Evolutionary conservation across 2,113 vertebrate species (phyloP).

Genomic region (Aldabrachelys gigantea): DNA sequence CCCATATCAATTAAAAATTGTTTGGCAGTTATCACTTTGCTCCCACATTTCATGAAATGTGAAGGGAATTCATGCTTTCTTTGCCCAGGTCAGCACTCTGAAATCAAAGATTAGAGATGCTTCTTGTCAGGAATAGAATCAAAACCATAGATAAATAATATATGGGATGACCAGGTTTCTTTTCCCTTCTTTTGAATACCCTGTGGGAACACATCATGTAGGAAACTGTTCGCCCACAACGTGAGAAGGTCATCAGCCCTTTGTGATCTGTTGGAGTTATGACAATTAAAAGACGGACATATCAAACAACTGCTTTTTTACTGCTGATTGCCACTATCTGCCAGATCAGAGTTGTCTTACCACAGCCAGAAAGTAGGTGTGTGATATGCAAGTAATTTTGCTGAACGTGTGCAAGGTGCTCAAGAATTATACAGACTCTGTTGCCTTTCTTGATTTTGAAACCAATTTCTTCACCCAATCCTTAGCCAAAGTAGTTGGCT

Average conservation of each 20-base stretch:
- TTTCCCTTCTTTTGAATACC: neutral
- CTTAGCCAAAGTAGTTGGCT: neutral
- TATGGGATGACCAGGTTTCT: neutral
- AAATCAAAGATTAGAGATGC: neutral
- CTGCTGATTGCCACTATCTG: neutral
- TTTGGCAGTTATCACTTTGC: constrained; percentile 1
- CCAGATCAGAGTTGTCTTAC: neutral
- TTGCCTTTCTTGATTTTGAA: neutral
- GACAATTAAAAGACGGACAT: rapidly evolving
- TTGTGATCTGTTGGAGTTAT: neutral
- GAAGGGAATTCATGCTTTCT: neutral
- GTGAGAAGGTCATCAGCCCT: neutral
- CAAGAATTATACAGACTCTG: neutral
- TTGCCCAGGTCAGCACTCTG: neutral
- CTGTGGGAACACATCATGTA: neutral
- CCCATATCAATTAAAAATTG: constrained; percentile 48
- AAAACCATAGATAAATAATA: neutral
- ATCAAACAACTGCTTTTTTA: neutral
- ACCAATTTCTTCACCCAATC: neutral
- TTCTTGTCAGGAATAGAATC: neutral
- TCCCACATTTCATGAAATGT: constrained; percentile 8
- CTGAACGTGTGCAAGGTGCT: neutral
- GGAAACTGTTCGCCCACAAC: neutral
- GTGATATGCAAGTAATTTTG: neutral
- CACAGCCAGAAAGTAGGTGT: neutral